Evolutionary conservation across 2,888 invertebrate species (phyloP), one percentile per base, ranked within the genome.

Genomic region (Pseudoips prasinana): DNA sequence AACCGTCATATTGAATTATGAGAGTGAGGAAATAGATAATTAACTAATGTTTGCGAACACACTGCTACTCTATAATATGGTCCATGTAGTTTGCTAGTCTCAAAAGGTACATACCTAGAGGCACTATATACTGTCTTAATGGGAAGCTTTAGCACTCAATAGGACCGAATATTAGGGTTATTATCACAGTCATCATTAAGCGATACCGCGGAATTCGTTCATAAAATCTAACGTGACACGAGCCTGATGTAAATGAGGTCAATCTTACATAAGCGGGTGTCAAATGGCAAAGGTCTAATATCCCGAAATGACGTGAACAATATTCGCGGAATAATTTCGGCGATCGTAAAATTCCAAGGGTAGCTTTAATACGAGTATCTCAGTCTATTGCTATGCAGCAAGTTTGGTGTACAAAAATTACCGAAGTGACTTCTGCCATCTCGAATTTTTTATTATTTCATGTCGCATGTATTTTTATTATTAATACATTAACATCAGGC

Each of bases 301-400:
- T 53, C 29, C 14, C 25, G 30, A 28, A 46, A 58, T 56, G 46
- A 50, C 34, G 55, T 50, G 55, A 46, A 50, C 46, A 54, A 58
- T 58, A 58, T 50, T 54, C 55, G 40, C 46, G 40, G 46, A 58
- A 55, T 58, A 54, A 54, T 58, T 54, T 58, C 42, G 8, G 3
- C 17, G 46, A 37, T 54, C 58, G 35, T 56, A 54, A 54, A 56
- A 56, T 50, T 39, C 41, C 30, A 46, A 40, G 42, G 29, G 44
- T 38, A 44, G 39, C 35, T 48, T 46, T 39, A 34, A 39, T 38
- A 43, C 45, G n/a, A n/a, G 5, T 14, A 14, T 14, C 14, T 14
- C 14, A 14, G 14, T 14, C 14, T 14, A 14, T 52, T 46, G 50
- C 43, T 32, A 58, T 50, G 54, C 54, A 53, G 46, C 37, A 45